Base-by-base conservation (phyloP, 2,113 vertebrate genomes). In the Ptychochromis oligacanthus region DNA sequence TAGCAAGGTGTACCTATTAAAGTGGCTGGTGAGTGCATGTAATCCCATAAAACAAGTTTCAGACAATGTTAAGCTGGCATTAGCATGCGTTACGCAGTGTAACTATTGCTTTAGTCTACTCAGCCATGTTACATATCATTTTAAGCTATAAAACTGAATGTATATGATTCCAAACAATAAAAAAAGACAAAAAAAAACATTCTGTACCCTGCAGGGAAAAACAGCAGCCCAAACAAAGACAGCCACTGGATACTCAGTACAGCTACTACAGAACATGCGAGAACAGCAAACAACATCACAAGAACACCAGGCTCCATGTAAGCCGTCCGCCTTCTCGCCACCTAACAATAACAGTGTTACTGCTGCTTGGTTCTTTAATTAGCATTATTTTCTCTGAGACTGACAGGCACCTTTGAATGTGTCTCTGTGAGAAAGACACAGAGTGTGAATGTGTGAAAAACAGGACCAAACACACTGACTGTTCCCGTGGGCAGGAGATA, bases 401-500 rank as follows among this genome's bases (percentile, higher is more conserved):
- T 85, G 92, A 91, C 87, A 90, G 82, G 72, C 72, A 49, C 74
- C 61, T 79, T 72, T 83, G 81, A 75, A 62, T 76, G 82, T 88
- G 76, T 86, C 55, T 62, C 72, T 74, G 67, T 38, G 43, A 85
- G 43, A 85, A 14, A 55, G 65, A 75, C 65, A 46, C 54, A 65
- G 79, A 89, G 75, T 20, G 38, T 62, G 83, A 57, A 82, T 65
- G 82, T 78, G 84, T 55, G 80, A 89, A 80, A 85, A 87, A 57
- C 72, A 78, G 61, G 46, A 49, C 72, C 58, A 43, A 75, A 75
- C 75, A 80, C 88, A 82, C 77, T 88, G 83, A 81, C 78, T 88
- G 91, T 91, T 90, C 84, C 87, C 52, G 91, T 95, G 88, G 90
- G 93, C 88, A 72, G 84, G 43, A 59, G 75, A 78, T 84, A 75